Percentiles rank a stretch among this genome's conserved stretches.
Conservation (phyloP, 2,113 vertebrate species). For the Geococcyx californianus region DNA sequence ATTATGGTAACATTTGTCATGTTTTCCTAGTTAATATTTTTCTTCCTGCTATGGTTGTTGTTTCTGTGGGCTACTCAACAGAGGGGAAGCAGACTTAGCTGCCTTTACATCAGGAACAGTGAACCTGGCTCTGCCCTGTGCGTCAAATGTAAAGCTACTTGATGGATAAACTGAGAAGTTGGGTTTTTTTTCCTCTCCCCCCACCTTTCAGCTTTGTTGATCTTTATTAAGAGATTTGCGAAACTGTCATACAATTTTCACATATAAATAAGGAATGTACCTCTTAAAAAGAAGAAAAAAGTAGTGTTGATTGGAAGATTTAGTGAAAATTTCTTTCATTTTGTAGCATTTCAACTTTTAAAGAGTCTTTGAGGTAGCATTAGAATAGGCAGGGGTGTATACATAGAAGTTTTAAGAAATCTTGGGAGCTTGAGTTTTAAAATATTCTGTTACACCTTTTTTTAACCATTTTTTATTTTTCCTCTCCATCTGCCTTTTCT, state of each 20-base stretch:
- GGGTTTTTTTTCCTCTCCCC: accelerated
- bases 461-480: conserved; percentile 7
- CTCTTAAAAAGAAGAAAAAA: neutral
- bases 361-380: neutral
- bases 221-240: neutral
- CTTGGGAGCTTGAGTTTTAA: neutral
- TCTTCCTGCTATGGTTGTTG: neutral
- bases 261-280: neutral
- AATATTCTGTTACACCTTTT: neutral
- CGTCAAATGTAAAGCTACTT: neutral
- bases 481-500: neutral
- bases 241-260: neutral
- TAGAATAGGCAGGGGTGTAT: neutral
- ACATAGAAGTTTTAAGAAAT: neutral
- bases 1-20: conserved; percentile 45
- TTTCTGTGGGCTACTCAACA: neutral
- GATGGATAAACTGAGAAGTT: neutral
- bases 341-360: neutral
- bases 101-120: neutral
- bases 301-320: neutral
- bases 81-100: neutral
- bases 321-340: neutral
- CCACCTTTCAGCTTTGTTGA: neutral
- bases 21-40: conserved; percentile 41
- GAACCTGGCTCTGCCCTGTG: neutral